Conservation (phyloP, 2,888 invertebrate species). For the Chymomyza procnemis region DNA sequence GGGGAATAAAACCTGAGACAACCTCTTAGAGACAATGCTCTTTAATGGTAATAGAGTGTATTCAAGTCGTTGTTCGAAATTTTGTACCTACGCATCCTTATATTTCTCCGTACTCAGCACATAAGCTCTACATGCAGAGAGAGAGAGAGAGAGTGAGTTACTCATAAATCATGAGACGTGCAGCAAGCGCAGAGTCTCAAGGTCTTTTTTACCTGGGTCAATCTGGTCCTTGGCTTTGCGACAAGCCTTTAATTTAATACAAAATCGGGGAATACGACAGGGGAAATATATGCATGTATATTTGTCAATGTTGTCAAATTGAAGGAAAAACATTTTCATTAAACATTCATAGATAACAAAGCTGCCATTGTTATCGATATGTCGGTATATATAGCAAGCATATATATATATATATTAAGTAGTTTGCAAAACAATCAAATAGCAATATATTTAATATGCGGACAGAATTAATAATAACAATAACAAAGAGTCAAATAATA, state of each 20-base stretch:
- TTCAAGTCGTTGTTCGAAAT: background rate
- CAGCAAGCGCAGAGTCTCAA: background rate
- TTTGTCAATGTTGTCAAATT: background rate
- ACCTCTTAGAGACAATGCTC: too few species aligned
- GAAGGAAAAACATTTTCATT: background rate
- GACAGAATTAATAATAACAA: slow-evolving; percentile 20
- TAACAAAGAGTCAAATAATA: slow-evolving; percentile 5
- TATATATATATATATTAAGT: background rate
- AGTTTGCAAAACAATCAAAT: background rate
- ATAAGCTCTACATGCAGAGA: background rate
- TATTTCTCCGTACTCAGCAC: background rate
- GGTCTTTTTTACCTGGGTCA: background rate
- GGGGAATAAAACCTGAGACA: too few species aligned
- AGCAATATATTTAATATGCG: background rate
- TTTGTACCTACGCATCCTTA: background rate
- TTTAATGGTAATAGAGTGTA: background rate
- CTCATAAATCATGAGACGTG: background rate
- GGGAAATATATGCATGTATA: background rate
- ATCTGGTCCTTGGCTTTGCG: background rate
- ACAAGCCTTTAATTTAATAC: background rate
- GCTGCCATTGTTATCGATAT: background rate
- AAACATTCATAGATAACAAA: background rate
- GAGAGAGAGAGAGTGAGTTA: too few species aligned
- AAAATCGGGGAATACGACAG: background rate
- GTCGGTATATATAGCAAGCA: background rate